Percentiles rank a stretch among this genome's conserved stretches.
These are phyloP conservation scores for Isaurus tuberculatus DNA, from an alignment of 92 coral and sea anemone species.

Conservation along the genomic window DNA sequence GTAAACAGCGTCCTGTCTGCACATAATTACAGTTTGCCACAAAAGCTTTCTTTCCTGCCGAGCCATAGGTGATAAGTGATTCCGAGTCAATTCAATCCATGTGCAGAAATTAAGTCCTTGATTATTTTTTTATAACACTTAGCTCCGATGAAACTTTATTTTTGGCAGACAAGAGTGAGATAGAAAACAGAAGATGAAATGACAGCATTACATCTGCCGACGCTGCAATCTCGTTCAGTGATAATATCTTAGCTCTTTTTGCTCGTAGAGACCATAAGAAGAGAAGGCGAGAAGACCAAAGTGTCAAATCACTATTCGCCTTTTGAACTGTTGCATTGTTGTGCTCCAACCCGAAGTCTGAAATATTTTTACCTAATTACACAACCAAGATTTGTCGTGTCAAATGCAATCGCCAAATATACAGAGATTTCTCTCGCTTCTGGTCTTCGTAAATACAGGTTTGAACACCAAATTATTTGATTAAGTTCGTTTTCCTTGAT, in stretches of 20 bases:
- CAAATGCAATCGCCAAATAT: constrained; percentile 28
- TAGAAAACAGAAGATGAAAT: constrained; percentile 10
- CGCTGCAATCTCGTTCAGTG: not conserved
- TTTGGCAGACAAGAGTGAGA: constrained; percentile 8
- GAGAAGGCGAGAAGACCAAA: not conserved
- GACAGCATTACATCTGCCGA: not conserved
- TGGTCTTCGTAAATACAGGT: constrained; percentile 59
- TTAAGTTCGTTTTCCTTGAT: not conserved
- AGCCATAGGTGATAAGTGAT: constrained; percentile 32
- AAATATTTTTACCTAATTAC: not conserved
- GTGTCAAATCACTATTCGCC: constrained; percentile 10
- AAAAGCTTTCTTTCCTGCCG: constrained; percentile 36
- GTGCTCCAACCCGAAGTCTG: constrained; percentile 1
- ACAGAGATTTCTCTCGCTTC: constrained; percentile 30
- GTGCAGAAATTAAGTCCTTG: constrained; percentile 25
- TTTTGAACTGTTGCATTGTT: not conserved
- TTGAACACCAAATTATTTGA: constrained; percentile 37
- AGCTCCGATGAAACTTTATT: constrained; percentile 29
- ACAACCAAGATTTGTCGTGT: constrained; percentile 7
- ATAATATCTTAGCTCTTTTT: not conserved
- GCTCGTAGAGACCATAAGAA: not conserved
- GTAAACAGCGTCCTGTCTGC: constrained; percentile 49
- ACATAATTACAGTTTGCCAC: constrained; percentile 29
- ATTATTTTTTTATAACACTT: constrained; percentile 35
- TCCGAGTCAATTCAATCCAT: not conserved